Evolutionary conservation across 2,888 invertebrate species (phyloP).

Genomic region (Acronicta alni): DNA sequence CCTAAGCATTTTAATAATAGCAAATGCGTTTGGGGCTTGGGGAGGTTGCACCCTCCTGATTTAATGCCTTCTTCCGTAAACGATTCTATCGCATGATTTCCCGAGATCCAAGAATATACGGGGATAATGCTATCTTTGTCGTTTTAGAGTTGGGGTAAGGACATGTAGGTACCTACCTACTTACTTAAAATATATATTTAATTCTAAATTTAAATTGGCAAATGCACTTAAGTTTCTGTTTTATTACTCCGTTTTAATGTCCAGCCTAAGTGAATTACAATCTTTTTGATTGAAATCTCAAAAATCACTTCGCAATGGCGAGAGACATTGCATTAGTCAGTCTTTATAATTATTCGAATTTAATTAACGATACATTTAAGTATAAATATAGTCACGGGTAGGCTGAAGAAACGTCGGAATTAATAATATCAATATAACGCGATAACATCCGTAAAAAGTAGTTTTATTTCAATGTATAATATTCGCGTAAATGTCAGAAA

Average conservation of each 20-base stretch:
- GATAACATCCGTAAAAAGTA: too few relatives aligned
- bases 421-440: too few relatives aligned
- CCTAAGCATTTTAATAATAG: constrained; percentile 65
- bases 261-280: constrained; percentile 34
- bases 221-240: constrained; percentile 34
- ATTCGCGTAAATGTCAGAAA: too few relatives aligned
- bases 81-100: constrained; percentile 33
- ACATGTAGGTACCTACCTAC: too few relatives aligned
- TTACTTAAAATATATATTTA: constrained; percentile 6
- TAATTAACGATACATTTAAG: too few relatives aligned
- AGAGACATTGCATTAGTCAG: constrained; percentile 9
- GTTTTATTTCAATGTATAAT: too few relatives aligned
- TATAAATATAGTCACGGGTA: too few relatives aligned
- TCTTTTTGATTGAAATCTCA: constrained; percentile 14
- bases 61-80: constrained; percentile 38
- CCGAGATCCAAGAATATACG: constrained; percentile 9
- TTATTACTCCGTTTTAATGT: constrained; percentile 41
- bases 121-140: neutral
- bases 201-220: constrained; percentile 38
- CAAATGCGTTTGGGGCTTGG: constrained; percentile 53
- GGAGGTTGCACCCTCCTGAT: constrained; percentile 44
- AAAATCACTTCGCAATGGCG: constrained; percentile 24
- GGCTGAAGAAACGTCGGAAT: too few relatives aligned
- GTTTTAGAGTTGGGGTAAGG: constrained; percentile 16
- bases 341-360: neutral